These are phyloP conservation scores for Urosaurus nigricauda DNA, from an alignment of 2,797 vertebrate genomes.

Conservation along the genomic window DNA sequence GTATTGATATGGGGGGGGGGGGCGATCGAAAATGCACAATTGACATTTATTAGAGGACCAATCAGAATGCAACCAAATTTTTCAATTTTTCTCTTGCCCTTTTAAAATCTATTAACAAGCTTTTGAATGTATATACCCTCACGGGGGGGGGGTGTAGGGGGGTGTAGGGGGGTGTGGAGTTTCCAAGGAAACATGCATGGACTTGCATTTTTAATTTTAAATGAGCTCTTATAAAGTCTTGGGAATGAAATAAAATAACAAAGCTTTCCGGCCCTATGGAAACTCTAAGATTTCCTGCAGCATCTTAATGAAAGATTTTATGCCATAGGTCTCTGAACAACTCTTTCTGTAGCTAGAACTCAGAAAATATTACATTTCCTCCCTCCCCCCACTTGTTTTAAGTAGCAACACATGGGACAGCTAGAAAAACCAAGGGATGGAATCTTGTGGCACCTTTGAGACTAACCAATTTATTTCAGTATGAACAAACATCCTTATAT, in stretches of 20 bases:
- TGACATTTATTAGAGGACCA: not conserved
- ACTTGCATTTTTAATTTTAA: not conserved
- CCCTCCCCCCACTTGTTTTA: not conserved
- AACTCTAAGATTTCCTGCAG: not conserved
- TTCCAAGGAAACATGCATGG: not conserved
- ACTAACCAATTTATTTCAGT: too few species aligned
- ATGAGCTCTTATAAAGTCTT: not conserved
- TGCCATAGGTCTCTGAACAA: not conserved
- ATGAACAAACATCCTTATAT: too few species aligned
- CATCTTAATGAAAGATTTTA: not conserved
- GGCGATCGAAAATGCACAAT: not conserved
- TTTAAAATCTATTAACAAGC: not conserved
- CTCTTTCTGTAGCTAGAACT: not conserved
- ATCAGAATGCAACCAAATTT: too few species aligned
- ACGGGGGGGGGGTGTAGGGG: too few species aligned
- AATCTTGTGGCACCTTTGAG: too few species aligned
- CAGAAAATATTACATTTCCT: not conserved
- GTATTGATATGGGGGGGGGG: too few species aligned
- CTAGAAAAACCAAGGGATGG: too few species aligned
- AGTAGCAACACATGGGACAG: not conserved
- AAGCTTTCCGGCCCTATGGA: not conserved
- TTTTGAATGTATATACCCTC: too few species aligned
- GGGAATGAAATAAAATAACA: not conserved
- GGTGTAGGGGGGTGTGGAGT: too few species aligned
- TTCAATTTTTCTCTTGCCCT: too few species aligned